Evolutionary conservation across 2,113 vertebrate species (phyloP).

Genomic region (Vireo altiloquus): DNA sequence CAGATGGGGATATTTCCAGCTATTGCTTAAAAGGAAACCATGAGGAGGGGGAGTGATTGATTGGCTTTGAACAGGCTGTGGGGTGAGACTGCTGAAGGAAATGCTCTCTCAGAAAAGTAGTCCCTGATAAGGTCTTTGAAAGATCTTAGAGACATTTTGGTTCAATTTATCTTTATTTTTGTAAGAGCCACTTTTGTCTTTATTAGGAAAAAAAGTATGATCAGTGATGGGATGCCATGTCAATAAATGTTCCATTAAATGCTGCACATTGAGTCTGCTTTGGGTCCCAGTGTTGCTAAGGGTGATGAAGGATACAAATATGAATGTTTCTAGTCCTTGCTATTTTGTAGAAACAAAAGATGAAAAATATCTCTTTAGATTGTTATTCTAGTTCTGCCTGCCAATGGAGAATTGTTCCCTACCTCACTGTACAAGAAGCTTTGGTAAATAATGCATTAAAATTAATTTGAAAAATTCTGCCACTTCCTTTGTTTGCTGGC

Average conservation of each 20-base stretch:
- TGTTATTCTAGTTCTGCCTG: background rate
- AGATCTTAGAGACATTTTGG: accelerated
- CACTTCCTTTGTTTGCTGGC: background rate
- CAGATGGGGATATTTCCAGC: conserved; percentile 25
- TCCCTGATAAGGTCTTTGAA: background rate
- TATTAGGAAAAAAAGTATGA: background rate
- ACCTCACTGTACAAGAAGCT: background rate
- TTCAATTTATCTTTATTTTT: background rate
- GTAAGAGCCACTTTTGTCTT: accelerated
- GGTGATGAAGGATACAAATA: background rate
- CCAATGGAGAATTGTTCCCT: background rate
- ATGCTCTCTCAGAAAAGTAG: background rate
- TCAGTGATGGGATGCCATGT: accelerated
- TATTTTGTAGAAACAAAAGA: background rate
- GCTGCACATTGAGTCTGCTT: background rate
- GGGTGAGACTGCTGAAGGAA: background rate
- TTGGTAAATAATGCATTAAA: background rate
- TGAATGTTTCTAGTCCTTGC: background rate
- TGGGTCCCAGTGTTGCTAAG: background rate
- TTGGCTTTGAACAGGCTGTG: background rate
- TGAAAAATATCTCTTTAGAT: background rate
- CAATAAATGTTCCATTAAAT: background rate
- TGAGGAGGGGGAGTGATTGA: background rate
- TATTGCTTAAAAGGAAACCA: conserved; percentile 23
- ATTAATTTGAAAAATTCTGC: background rate